Base-by-base conservation (phyloP, 2,888 invertebrate species). In the Drosophila borborema region DNA sequence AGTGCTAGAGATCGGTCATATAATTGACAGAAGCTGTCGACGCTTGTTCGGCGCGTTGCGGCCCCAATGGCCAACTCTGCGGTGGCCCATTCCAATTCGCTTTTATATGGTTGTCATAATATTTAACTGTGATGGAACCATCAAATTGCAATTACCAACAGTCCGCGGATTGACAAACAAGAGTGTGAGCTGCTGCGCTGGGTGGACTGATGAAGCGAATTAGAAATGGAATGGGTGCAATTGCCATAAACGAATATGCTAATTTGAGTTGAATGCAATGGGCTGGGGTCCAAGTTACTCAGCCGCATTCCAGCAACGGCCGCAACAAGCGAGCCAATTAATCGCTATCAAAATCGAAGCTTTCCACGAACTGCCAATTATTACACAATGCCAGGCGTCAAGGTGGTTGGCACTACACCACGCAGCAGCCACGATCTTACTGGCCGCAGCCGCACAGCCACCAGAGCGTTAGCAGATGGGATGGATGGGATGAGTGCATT, bases 331-430 rank as follows among this genome's bases (percentile, higher is more conserved):
- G 64, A 78, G 81, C 87, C 84, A 89, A 85, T 85, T 85, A 85
- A 89, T 86, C 84, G 87, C 71, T 69, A 72, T 86, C 85, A 77
- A 84, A 89, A 81, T 89, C 85, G 49, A 48, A 64, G 74, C 80
- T 65, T 85, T 85, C 85, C 82, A 87, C 77, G 85, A 85, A 85
- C 89, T 89, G 85, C 88, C 85, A 85, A 85, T 85, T 85, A 85
- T 89, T 89, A 89, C 90, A 89, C 85, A 85, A 89, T 84, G 84
- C 64, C 69, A 75, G 88, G 89, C 89, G 89, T 89, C 86, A 83
- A 68, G 76, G 65, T 74, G 74, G 74, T 74, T 71, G 66, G 64
- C 71, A 64, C 43, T 49, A 59, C 65, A 80, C 59, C 56, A 66
- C 58, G 38, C 53, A 58, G 51, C 61, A 48, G 16, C 40, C 40